A percentile compares a stretch with the other conserved stretches of the same genome.
These are phyloP conservation scores for Onychostruthus taczanowskii DNA, from an alignment of 2,113 vertebrate genomes.

Conservation along the genomic window DNA sequence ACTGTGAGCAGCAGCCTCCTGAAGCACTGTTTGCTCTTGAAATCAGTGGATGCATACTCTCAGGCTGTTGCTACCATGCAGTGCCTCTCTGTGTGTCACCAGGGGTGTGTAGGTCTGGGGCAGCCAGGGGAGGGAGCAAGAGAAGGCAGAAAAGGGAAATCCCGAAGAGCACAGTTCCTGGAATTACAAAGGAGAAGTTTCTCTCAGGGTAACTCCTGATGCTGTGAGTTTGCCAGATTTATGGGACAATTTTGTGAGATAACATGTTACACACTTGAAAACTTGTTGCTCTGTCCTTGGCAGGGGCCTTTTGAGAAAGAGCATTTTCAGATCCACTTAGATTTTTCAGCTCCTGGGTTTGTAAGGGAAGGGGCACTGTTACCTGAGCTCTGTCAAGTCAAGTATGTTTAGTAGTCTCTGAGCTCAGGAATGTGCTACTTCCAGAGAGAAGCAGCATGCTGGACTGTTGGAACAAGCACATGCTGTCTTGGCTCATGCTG, in stretches of 20 bases:
- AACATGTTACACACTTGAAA: not conserved
- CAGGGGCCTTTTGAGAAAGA: not conserved
- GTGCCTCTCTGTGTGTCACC: not conserved
- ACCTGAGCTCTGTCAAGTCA: not conserved
- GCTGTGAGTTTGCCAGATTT: not conserved
- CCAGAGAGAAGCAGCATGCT: not conserved
- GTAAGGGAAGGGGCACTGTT: not conserved
- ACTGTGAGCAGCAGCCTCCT: not conserved
- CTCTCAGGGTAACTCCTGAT: not conserved
- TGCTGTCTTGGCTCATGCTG: not conserved
- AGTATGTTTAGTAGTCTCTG: not conserved
- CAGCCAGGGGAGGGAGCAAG: not conserved
- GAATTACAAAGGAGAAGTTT: not conserved
- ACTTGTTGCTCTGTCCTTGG: not conserved
- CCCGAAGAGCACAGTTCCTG: not conserved
- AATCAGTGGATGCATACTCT: constrained; percentile 12
- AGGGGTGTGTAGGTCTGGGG: not conserved
- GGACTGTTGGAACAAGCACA: not conserved
- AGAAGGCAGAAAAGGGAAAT: not conserved
- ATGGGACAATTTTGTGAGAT: not conserved
- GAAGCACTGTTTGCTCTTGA: not conserved
- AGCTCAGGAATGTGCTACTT: not conserved
- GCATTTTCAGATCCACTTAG: not conserved
- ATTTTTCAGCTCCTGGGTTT: not conserved
- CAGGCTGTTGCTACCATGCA: constrained; percentile 20